Evolutionary conservation across 2,113 vertebrate species (phyloP), one percentile per base, ranked within the genome.

Genomic region (Hepsetus odoe): DNA sequence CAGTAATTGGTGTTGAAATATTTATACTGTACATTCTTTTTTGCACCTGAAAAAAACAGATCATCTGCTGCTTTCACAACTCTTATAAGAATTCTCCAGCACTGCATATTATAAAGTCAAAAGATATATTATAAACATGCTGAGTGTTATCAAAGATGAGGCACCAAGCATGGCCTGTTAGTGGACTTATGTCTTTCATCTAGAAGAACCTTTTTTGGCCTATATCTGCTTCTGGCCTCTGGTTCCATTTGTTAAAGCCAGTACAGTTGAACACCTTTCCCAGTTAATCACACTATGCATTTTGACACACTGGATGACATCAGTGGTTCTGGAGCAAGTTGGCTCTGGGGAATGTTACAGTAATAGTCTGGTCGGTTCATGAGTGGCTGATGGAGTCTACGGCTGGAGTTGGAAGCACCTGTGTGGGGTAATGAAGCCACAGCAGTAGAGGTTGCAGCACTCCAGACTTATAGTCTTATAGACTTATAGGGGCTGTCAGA

Each of bases 401-500:
- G 74, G 73, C 76, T 80, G 69, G 30, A 69, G 76, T 42, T 84
- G 77, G 80, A 91, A 83, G 83, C 90, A 92, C 91, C 91, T 92
- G 90, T 88, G 84, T 67, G 80, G 84, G 84, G 88, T 91, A 91
- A 91, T 71, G 84, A 88, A 88, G 80, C 85, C 38, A 85, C 65
- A n/a, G 53, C 49, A 61, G 59, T 68, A 64, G 74, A 72, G 12
- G 82, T 69, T 77, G 65, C 64, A 82, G 84, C 72, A 85, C 59
- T 62, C 30, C 40, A 42, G 73, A 62, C 74, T 82, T 82, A 59
- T 84, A 88, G 88, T 91, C 87, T 91, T 90, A 93, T 84, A 88
- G 88, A 91, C 87, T 91, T 90, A 93, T 90, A 84, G 87, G 75
- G 67, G 88, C 90, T 92, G 90, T 92, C 90, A 91, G 74, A 16